phyloP scores from a whole-genome alignment of 2,888 invertebrate genomes.

The Pyrrhia umbra region DNA sequence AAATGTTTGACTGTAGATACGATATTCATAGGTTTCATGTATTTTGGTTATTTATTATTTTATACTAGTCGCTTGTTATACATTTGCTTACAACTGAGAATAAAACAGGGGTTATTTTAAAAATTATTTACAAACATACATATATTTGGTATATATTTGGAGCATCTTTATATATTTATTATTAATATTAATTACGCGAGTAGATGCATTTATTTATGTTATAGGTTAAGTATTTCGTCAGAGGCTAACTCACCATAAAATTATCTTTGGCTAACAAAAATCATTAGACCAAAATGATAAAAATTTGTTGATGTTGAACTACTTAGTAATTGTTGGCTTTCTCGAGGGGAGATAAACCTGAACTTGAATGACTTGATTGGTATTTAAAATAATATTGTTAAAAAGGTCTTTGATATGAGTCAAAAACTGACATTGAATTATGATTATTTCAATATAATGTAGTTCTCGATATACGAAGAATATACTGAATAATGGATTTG shows the following conservation, averaged over 20 bases:
- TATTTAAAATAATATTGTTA: constrained; percentile 65
- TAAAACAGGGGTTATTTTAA: constrained; percentile 12
- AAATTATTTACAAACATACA: constrained; percentile 36
- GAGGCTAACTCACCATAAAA: constrained; percentile 52
- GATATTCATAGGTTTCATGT: constrained; percentile 10
- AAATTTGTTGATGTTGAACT: constrained; percentile 82
- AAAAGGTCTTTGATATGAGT: constrained; percentile 47
- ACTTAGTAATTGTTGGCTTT: constrained; percentile 76
- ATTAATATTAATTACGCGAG: constrained; percentile 47
- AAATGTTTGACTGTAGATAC: constrained; percentile 30
- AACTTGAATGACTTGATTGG: constrained; percentile 57
- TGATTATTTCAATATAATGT: constrained; percentile 15
- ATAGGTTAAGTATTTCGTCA: constrained; percentile 62
- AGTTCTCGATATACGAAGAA: constrained; percentile 21
- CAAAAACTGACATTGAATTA: constrained; percentile 41
- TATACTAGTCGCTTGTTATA: constrained; percentile 33
- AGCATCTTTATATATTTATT: constrained; percentile 58
- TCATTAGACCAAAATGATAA: constrained; percentile 76
- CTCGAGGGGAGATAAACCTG: constrained; percentile 49
- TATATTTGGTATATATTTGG: too few species aligned
- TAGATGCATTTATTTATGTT: constrained; percentile 52
- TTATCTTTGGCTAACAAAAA: constrained; percentile 67
- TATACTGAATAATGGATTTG: constrained; percentile 33
- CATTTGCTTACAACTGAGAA: constrained; percentile 10
- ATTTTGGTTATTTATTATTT: constrained; percentile 12